phyloP scores from a whole-genome alignment of 2,888 invertebrate genomes.

The Dicyrtoma fusca region DNA sequence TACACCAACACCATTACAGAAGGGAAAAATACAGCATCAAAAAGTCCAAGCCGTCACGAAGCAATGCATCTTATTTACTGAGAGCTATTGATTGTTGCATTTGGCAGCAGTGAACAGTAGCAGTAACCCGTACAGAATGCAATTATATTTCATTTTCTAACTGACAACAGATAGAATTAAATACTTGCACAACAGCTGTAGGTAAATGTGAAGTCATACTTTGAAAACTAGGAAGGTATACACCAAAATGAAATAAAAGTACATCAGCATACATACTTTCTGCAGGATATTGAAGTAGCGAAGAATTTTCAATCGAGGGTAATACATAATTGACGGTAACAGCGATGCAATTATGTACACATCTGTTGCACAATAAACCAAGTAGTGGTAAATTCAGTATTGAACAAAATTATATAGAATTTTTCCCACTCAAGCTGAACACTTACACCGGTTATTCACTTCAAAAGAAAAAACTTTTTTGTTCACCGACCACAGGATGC shows the following conservation, averaged over 20 bases:
- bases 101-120: too few relatives aligned
- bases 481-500: background rate
- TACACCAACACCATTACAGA: too few relatives aligned
- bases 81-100: too few relatives aligned
- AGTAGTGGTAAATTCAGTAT: slow-evolving; percentile 13
- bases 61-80: too few relatives aligned
- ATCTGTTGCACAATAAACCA: slow-evolving; percentile 17
- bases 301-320: slow-evolving; percentile 29
- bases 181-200: too few relatives aligned
- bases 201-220: background rate
- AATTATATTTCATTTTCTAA: too few relatives aligned
- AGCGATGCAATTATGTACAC: background rate
- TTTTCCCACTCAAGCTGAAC: slow-evolving; percentile 6
- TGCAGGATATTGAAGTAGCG: slow-evolving; percentile 33
- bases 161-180: too few relatives aligned
- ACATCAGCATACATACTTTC: slow-evolving; percentile 26
- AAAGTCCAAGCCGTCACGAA: too few relatives aligned
- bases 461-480: too few relatives aligned
- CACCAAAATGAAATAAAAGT: background rate
- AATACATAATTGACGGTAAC: slow-evolving; percentile 10
- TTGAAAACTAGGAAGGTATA: background rate
- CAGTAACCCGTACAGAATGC: too few relatives aligned
- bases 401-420: slow-evolving; percentile 2
- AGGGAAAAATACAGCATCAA: too few relatives aligned
- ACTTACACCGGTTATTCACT: background rate